These are phyloP conservation scores for Argyrosomus regius DNA, from an alignment of 2,797 vertebrate species.

Conservation along the genomic window DNA sequence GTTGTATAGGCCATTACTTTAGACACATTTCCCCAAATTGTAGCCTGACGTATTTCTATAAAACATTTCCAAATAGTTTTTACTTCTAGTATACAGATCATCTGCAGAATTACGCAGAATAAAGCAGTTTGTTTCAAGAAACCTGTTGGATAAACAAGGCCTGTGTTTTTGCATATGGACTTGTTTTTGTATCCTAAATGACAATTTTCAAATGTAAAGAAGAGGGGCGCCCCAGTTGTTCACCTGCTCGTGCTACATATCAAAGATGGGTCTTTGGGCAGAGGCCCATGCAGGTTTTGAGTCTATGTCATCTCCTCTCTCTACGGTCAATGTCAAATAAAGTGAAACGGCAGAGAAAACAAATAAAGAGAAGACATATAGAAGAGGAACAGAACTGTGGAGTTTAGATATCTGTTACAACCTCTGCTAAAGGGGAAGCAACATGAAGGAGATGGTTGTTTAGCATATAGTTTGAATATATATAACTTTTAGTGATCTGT, in stretches of 20 bases:
- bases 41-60: no score
- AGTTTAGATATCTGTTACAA: not conserved
- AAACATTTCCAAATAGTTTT: no score
- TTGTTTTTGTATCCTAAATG: not conserved
- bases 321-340: no score
- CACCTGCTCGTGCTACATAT: no score
- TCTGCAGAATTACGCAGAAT: not conserved
- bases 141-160: not conserved
- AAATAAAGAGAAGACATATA: no score
- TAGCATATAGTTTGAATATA: no score
- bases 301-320: no score
- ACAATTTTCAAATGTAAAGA: not conserved
- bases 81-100: not conserved
- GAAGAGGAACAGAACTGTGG: not conserved
- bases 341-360: no score
- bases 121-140: not conserved
- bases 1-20: not conserved
- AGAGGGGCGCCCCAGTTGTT: no score
- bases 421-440: not conserved
- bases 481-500: no score
- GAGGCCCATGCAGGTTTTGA: no score
- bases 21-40: not conserved
- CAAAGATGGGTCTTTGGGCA: no score
- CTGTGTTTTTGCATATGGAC: not conserved
- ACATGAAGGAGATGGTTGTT: not conserved